Percentiles rank a stretch among this genome's conserved stretches.
Evolutionary conservation across 1,140 invertebrate species (phyloP).

Genomic region (Venturia canescens): DNA sequence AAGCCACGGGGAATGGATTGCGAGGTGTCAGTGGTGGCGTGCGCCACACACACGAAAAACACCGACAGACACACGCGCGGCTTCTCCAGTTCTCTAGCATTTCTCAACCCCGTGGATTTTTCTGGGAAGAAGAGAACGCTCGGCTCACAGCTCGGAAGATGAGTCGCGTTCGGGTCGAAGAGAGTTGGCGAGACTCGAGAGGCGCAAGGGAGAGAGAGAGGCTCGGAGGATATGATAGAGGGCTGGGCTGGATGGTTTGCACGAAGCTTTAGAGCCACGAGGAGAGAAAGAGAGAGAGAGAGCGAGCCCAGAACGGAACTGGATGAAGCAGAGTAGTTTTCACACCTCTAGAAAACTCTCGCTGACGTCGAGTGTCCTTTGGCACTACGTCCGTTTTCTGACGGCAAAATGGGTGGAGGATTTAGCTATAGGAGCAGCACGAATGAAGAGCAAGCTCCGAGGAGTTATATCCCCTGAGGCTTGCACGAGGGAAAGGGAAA

Average conservation of each 20-base stretch:
- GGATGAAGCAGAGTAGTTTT: constrained; percentile 33
- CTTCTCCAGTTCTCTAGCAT: constrained; percentile 14
- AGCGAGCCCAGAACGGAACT: background rate
- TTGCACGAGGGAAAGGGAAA: background rate
- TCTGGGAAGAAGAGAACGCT: constrained; percentile 2
- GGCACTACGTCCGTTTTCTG: constrained; percentile 14
- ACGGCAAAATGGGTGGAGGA: background rate
- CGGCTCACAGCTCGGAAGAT: constrained; percentile 25
- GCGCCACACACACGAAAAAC: background rate
- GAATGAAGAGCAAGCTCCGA: background rate
- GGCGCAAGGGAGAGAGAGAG: background rate
- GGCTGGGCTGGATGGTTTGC: background rate
- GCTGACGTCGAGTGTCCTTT: constrained; percentile 23
- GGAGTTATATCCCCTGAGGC: constrained; percentile 13
- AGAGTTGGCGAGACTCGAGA: background rate
- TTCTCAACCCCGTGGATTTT: constrained; percentile 28
- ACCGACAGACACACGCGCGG: background rate
- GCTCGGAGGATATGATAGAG: background rate
- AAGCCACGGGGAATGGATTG: constrained; percentile 34
- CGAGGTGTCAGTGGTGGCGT: background rate
- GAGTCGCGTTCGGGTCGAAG: constrained; percentile 6
- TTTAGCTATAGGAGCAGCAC: background rate
- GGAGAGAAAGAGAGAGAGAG: too few relatives aligned
- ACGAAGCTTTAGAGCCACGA: background rate
- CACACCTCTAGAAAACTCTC: constrained; percentile 44